Evolutionary conservation across 2,113 vertebrate species (phyloP).

Genomic region (Coreoperca whiteheadi): DNA sequence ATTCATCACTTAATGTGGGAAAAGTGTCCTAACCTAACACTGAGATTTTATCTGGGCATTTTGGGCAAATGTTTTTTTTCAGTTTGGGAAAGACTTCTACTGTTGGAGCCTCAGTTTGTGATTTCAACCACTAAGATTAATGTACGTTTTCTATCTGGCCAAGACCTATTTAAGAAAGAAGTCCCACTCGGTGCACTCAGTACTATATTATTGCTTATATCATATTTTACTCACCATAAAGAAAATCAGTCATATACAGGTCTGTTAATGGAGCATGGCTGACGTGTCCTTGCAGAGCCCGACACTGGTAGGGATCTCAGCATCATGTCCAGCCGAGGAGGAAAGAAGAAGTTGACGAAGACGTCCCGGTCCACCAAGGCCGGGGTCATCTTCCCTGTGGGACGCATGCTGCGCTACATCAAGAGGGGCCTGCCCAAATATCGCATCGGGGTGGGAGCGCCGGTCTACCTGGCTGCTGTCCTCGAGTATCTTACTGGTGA

Average conservation of each 20-base stretch:
- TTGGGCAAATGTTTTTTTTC: not conserved
- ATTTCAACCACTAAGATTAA: not conserved
- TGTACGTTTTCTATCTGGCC: not conserved
- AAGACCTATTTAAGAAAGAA: not conserved
- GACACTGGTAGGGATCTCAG: constrained; percentile 40
- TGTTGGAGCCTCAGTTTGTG: not conserved
- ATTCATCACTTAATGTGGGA: constrained; percentile 1
- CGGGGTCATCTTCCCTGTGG: constrained; percentile 97
- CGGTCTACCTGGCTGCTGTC: constrained; percentile 97
- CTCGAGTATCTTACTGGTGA: constrained; percentile 97
- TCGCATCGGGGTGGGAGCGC: constrained; percentile 95
- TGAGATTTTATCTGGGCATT: too few species aligned
- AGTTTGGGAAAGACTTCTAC: not conserved
- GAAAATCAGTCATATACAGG: not conserved
- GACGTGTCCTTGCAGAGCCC: constrained; percentile 44
- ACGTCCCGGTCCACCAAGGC: constrained; percentile 95
- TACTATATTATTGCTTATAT: not conserved
- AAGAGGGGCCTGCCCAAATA: constrained; percentile 96
- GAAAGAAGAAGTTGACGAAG: constrained; percentile 97
- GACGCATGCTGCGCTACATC: constrained; percentile 97
- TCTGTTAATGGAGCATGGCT: not conserved
- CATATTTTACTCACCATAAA: not conserved
- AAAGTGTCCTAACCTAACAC: not conserved
- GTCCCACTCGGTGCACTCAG: not conserved
- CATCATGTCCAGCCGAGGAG: constrained; percentile 96